phyloP scores from a whole-genome alignment of 2,113 vertebrate species.

The Pangasianodon gigas region DNA sequence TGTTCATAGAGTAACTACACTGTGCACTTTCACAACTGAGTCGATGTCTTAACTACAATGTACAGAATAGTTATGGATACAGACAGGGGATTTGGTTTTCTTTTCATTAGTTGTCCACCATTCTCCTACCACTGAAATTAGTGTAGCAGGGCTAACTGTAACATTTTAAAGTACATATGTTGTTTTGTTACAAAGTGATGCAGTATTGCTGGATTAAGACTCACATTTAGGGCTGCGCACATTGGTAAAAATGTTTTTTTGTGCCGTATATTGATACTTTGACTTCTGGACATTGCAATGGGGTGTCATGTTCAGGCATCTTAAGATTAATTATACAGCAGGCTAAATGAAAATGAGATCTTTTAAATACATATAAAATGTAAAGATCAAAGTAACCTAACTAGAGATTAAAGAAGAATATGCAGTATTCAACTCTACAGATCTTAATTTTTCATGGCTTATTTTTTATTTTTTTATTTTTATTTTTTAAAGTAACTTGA shows the following conservation, averaged over 20 bases:
- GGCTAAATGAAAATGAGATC: slow-evolving; percentile 46
- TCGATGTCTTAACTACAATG: slow-evolving; percentile 21
- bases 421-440: slow-evolving; percentile 32
- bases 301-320: slow-evolving; percentile 8
- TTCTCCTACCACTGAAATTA: background rate
- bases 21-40: slow-evolving; percentile 51
- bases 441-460: slow-evolving; percentile 56
- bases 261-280: background rate
- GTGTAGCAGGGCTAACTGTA: background rate
- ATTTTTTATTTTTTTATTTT: slow-evolving; percentile 56
- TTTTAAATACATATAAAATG: slow-evolving; percentile 26
- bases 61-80: background rate
- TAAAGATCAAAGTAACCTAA: slow-evolving; percentile 18
- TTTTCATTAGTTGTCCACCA: background rate
- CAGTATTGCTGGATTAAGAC: background rate
- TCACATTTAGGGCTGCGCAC: background rate
- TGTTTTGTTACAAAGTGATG: background rate
- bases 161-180: background rate
- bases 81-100: background rate
- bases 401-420: slow-evolving; percentile 20
- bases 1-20: slow-evolving; percentile 46
- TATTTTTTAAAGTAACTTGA: slow-evolving; percentile 82
- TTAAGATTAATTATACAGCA: slow-evolving; percentile 47
- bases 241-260: background rate
- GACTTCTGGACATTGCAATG: background rate